Percentiles rank a stretch among this genome's conserved stretches.
phyloP scores from a whole-genome alignment of 2,797 vertebrate genomes.

The Chaenodraco wilsoni region DNA sequence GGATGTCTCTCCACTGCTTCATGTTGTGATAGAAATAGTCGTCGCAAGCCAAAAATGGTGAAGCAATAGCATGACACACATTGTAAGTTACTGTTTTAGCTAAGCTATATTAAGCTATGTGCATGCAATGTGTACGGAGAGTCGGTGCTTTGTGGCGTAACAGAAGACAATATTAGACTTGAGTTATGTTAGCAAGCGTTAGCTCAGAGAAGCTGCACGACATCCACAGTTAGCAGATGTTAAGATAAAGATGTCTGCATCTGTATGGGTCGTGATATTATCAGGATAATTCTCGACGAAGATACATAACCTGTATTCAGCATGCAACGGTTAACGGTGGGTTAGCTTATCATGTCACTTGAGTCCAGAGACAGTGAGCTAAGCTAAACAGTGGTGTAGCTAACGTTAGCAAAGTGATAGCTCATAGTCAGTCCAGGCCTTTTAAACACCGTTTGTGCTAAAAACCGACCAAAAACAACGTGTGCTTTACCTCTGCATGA shows the following conservation, averaged over 20 bases:
- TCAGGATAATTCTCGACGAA: not conserved
- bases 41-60: constrained; percentile 72
- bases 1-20: constrained; percentile 38
- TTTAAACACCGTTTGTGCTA: constrained; percentile 7
- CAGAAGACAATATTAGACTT: not conserved
- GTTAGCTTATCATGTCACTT: constrained; percentile 4
- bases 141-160: constrained; percentile 31
- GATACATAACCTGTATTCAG: not conserved
- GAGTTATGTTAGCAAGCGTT: constrained; percentile 58
- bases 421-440: constrained; percentile 29
- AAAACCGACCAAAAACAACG: not conserved
- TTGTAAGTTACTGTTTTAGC: constrained; percentile 56
- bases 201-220: constrained; percentile 25
- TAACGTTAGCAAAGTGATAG: constrained; percentile 58
- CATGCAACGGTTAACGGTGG: not conserved
- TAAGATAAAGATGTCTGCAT: not conserved
- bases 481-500: not conserved
- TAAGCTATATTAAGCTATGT: constrained; percentile 16
- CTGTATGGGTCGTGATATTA: not conserved
- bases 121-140: constrained; percentile 29
- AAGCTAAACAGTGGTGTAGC: constrained; percentile 52
- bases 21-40: constrained; percentile 52
- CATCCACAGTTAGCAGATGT: constrained; percentile 16
- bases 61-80: constrained; percentile 72
- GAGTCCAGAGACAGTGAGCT: constrained; percentile 21